Evolutionary conservation across 2,797 vertebrate species (phyloP).

Genomic region (Caiman crocodilus): DNA sequence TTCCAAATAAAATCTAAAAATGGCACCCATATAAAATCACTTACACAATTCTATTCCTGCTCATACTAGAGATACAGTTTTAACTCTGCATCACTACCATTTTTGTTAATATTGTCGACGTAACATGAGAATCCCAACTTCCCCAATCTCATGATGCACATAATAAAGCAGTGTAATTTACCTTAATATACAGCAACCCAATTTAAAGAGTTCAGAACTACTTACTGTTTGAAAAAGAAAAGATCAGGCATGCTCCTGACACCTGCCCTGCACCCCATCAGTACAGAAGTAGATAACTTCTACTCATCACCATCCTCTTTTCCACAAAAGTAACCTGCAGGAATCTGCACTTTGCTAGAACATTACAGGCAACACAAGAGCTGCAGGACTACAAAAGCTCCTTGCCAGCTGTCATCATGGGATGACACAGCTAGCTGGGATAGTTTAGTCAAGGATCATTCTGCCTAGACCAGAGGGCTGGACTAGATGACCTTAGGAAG

Average conservation of each 20-base stretch:
- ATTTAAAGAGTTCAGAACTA: not conserved
- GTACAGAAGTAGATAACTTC: not conserved
- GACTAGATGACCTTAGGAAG: too few species aligned
- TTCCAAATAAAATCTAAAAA: not conserved
- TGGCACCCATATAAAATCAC: not conserved
- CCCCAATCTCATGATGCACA: too few species aligned
- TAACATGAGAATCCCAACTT: not conserved
- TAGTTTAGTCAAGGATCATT: not conserved
- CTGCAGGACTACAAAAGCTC: not conserved
- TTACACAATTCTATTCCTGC: not conserved
- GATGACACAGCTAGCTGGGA: not conserved
- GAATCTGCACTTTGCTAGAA: too few species aligned
- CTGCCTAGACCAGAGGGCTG: too few species aligned
- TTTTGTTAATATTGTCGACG: not conserved
- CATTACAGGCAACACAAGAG: not conserved
- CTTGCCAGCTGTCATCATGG: not conserved
- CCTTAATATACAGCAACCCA: fast-evolving
- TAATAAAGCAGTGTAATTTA: not conserved
- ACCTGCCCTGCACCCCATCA: not conserved
- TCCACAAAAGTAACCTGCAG: not conserved
- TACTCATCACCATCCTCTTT: not conserved
- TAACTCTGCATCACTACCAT: not conserved
- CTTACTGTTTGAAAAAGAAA: not conserved
- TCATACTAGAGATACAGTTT: not conserved
- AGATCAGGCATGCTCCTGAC: not conserved